A percentile compares a stretch with the other conserved stretches of the same genome.
Conservation (phyloP, 1,140 invertebrate species). For the Drosophila subpulchrella region DNA sequence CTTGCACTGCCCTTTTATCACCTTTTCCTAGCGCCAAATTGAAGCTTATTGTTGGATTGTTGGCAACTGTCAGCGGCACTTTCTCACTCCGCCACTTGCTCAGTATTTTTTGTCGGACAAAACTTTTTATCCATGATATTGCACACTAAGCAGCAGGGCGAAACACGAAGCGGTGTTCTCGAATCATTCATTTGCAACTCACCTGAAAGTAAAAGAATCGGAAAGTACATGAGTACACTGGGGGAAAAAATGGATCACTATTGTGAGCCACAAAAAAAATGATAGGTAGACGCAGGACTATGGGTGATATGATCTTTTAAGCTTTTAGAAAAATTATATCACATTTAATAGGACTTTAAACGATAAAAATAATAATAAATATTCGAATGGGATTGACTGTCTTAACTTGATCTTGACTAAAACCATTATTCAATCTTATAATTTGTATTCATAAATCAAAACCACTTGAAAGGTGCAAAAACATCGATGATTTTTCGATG, state of each 20-base stretch:
- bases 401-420: too few species aligned
- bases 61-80: constrained; percentile 31
- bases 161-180: constrained; percentile 9
- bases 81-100: constrained; percentile 1
- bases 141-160: constrained; percentile 27
- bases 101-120: constrained; percentile 8
- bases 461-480: too few species aligned
- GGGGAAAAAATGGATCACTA: not conserved
- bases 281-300: too few species aligned
- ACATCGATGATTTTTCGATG: too few species aligned
- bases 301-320: too few species aligned
- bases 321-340: too few species aligned
- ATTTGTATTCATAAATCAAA: too few species aligned
- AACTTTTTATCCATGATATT: constrained; percentile 39
- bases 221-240: constrained; percentile 27
- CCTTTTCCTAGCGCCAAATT: constrained; percentile 38
- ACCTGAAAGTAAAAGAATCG: constrained; percentile 61
- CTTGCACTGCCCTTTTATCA: not conserved
- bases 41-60: constrained; percentile 49
- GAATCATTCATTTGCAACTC: constrained; percentile 59
- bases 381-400: too few species aligned
- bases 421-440: too few species aligned
- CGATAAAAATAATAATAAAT: too few species aligned
- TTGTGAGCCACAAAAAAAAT: too few species aligned
- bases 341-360: too few species aligned